Evolutionary conservation across 1,140 invertebrate species (phyloP).

Genomic region (Penaeus indicus): DNA sequence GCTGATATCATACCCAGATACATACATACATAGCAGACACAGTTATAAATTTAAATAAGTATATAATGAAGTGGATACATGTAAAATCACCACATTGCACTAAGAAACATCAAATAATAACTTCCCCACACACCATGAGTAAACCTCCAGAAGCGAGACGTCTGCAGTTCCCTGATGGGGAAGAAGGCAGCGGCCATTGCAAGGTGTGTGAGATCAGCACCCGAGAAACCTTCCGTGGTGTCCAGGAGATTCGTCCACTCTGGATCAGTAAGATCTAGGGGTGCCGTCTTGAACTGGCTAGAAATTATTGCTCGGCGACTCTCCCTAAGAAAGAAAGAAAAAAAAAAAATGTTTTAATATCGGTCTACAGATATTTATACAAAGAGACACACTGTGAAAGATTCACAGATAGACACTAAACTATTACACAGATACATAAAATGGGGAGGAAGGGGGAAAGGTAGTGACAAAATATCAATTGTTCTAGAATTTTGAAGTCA

Average conservation of each 20-base stretch:
- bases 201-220: conserved; percentile 75
- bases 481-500: no score
- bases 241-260: conserved; percentile 72
- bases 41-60: background rate
- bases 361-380: no score
- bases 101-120: background rate
- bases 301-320: conserved; percentile 69
- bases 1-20: no score
- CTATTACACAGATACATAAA: no score
- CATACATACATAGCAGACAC: no score
- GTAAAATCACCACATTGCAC: no score
- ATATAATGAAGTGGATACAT: background rate
- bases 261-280: conserved; percentile 66
- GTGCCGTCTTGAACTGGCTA: conserved; percentile 67
- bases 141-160: conserved; percentile 68
- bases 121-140: conserved; percentile 62
- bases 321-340: conserved; percentile 66
- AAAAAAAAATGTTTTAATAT: conserved; percentile 50
- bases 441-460: no score
- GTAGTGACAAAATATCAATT: no score
- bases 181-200: conserved; percentile 73
- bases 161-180: conserved; percentile 73
- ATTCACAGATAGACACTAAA: no score
- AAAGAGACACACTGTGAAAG: no score
- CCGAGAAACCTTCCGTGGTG: conserved; percentile 74